Conservation (phyloP, 2,888 invertebrate species). For the Abrostola tripartita region DNA sequence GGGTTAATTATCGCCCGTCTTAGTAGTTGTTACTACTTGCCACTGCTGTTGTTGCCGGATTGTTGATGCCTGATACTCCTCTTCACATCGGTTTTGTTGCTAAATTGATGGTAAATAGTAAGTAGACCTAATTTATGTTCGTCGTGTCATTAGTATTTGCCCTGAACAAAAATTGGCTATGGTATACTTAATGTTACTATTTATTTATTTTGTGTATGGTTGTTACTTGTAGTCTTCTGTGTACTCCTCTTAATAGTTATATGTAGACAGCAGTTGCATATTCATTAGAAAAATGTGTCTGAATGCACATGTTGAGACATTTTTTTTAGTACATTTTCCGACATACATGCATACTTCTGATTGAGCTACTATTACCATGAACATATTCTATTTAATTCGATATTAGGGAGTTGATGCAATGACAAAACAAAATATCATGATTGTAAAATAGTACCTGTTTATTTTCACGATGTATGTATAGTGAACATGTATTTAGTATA, state of each 20-base stretch:
- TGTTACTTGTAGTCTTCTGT: conserved; percentile 49
- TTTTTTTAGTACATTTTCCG: conserved; percentile 38
- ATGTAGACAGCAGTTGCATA: conserved; percentile 10
- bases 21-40: conserved; percentile 21
- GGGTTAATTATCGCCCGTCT: conserved; percentile 17
- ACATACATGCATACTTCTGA: conserved; percentile 39
- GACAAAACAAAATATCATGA: conserved; percentile 49
- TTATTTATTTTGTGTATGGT: conserved; percentile 56
- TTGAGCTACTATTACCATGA: conserved; percentile 30
- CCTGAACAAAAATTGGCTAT: conserved; percentile 54
- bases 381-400: conserved; percentile 26
- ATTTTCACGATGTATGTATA: conserved; percentile 44
- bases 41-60: conserved; percentile 30
- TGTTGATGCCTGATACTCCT: conserved; percentile 21
- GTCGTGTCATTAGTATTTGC: conserved; percentile 32
- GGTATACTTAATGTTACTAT: conserved; percentile 56
- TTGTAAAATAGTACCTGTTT: conserved; percentile 60
- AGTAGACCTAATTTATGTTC: conserved; percentile 21
- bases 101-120: conserved; percentile 22
- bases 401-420: conserved; percentile 40
- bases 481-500: conserved; percentile 54
- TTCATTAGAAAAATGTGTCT: conserved; percentile 37
- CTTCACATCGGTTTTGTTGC: conserved; percentile 13
- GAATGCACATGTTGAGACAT: conserved; percentile 38
- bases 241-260: conserved; percentile 35